Conservation (phyloP, 2,797 vertebrate species). For the Poeciliopsis turneri region DNA sequence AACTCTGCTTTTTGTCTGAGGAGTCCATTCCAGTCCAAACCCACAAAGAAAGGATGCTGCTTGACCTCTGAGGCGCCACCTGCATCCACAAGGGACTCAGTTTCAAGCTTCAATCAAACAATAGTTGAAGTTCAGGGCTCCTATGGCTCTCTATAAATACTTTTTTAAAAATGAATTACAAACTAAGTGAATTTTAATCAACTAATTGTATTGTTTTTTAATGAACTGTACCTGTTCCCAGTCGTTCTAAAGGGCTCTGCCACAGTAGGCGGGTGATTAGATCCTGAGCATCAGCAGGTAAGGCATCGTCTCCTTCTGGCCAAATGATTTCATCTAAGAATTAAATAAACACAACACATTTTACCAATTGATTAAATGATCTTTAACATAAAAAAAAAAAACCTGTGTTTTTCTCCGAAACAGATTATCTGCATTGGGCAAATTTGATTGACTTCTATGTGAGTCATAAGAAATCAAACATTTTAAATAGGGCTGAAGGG, state of each 20-base stretch:
- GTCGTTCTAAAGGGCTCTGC: conserved; percentile 90
- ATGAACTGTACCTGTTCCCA: conserved; percentile 87
- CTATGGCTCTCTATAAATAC: not conserved
- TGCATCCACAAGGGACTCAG: conserved; percentile 54
- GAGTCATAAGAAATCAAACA: not conserved
- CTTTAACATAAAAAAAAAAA: not conserved
- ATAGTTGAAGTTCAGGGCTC: not conserved
- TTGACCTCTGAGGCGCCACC: conserved; percentile 93
- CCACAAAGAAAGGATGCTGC: conserved; percentile 90
- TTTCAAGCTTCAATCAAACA: not conserved
- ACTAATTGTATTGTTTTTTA: not conserved
- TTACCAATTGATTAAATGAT: not conserved
- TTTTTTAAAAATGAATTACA: not conserved
- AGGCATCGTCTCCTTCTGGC: conserved; percentile 92
- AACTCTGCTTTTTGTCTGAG: conserved; percentile 96
- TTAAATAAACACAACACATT: conserved; percentile 15
- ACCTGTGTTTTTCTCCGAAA: not conserved
- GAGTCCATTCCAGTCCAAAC: conserved; percentile 96
- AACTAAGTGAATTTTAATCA: not conserved
- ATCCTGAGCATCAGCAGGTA: conserved; percentile 90
- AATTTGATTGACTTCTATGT: not conserved
- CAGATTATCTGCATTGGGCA: not conserved
- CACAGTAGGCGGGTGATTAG: conserved; percentile 89
- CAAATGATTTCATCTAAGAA: conserved; percentile 93
- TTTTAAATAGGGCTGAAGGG: not conserved